Base-by-base conservation (phyloP, 2,888 invertebrate genomes). In the Busseola fusca region DNA sequence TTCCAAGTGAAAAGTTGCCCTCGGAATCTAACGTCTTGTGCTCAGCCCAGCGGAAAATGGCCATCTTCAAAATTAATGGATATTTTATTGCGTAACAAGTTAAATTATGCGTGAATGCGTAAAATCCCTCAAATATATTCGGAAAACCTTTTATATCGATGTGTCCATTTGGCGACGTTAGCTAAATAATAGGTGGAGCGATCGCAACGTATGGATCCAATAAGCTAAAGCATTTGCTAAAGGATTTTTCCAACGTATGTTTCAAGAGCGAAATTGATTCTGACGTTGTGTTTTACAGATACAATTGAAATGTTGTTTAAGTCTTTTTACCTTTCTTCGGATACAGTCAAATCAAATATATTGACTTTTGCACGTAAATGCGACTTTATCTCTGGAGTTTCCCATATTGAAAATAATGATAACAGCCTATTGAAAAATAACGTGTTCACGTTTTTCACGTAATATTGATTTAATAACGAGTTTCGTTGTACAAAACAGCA, bases 61-160 rank as follows among this genome's bases (percentile, higher is more conserved):
- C 91, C 91, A 92, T 93, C 93, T 91, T 90, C 89, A 90, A 91
- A 93, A 93, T 95, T 94, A 95, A 95, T 95, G 95, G 95, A 93
- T 93, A 93, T 94, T 94, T 93, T 92, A 94, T 94, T 93, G 91
- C 93, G 92, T 93, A 90, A 90, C 89, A 88, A 89, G 94, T 92
- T 93, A 94, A 95, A 95, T 95, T 93, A 93, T 89, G 93, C 94
- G 93, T 93, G 89, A 93, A 93, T 88, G 84, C 85, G 91, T 91
- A 89, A 89, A 92, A 90, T 90, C 88, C 84, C 84, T 86, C 86
- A 86, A 89, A 89, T 87, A 87, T 88, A 87, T 88, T 87, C 83
- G 73, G 65, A 86, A 86, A 86, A 87, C 81, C 85, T 86, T 87
- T 87, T 86, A 84, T 80, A 83, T 82, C 75, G 83, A 86, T 83